Base-by-base conservation (phyloP, 2,113 vertebrate species). In the Melanerpes aurifrons region DNA sequence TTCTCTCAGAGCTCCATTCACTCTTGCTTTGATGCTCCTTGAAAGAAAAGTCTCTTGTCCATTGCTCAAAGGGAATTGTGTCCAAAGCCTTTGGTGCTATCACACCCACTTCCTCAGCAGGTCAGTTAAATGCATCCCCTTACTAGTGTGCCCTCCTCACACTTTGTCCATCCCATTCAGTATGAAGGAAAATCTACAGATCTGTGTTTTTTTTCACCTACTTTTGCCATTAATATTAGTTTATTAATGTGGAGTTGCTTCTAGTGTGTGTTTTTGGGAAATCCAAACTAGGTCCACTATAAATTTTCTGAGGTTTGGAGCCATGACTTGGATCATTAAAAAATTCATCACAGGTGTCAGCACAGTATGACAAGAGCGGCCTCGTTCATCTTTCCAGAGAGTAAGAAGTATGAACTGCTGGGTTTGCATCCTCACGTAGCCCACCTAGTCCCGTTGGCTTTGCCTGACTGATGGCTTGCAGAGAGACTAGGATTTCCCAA, bases 401-500 rank as follows among this genome's bases (percentile, higher is more conserved):
- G 10, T 43, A 56, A 47, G 31, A 71, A 82, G 35, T 26, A 48
- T 32, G 24, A 81, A 61, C 28, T 40, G 16, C 35, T 13, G 14
- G 2, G 68, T 86, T 76, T 81, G 11, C 74, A 93, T 68, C 47
- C 5, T 58, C 28, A 56, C 40, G 29, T 21, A 80, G 43, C 16
- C 47, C 25, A 29, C 35, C 64, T 63, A 57, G 47, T 40, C 32
- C 1, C 1, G n/a, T 66, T 21, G 11, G 25, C 82, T 82, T 57
- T 87, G n/a, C 32, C 68, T 70, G 72, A 58, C n/a, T 71, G 59
- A 69, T 2, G 2, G 32, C 47, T 57, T 61, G 50, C 76, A 72
- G 77, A 74, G 80, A 57, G 57, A 53, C 28, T 93, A 78, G 86
- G 40, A 75, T 88, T 92, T 95, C 76, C 43, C 81, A 84, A 92